Evolutionary conservation across 2,888 invertebrate genomes (phyloP).

Genomic region (Xestia ashworthii): DNA sequence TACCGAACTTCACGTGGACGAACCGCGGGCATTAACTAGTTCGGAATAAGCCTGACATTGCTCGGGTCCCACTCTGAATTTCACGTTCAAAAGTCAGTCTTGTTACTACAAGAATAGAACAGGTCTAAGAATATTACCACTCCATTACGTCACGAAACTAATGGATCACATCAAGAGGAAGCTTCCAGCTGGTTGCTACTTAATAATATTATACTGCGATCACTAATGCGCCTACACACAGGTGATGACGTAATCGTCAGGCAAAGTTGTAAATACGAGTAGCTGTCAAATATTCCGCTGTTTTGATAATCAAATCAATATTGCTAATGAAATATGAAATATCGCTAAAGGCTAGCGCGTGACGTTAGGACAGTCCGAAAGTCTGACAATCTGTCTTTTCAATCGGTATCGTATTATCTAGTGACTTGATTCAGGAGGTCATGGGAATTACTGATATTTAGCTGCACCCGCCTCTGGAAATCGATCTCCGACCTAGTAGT

Average conservation of each 20-base stretch:
- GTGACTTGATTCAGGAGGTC: background rate
- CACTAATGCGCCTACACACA: constrained; percentile 35
- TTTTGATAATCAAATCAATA: no score
- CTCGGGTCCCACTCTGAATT: background rate
- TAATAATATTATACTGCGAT: constrained; percentile 38
- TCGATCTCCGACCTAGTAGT: no score
- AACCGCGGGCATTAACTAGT: no score
- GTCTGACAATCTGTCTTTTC: background rate
- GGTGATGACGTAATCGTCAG: constrained; percentile 7
- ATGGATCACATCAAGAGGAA: constrained; percentile 42
- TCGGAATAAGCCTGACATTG: background rate
- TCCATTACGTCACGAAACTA: constrained; percentile 23
- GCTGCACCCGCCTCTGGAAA: background rate
- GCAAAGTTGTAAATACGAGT: no score
- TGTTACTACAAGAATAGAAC: background rate
- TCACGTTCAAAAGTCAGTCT: background rate
- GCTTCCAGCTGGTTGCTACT: constrained; percentile 40
- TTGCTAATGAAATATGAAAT: no score
- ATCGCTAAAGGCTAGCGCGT: no score
- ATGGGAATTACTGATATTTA: background rate
- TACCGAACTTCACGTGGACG: no score
- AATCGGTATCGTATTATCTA: background rate
- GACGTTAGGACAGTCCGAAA: background rate
- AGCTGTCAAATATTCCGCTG: no score
- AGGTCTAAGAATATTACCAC: constrained; percentile 10